phyloP scores from a whole-genome alignment of 2,113 vertebrate species.

The Petaurus breviceps region DNA sequence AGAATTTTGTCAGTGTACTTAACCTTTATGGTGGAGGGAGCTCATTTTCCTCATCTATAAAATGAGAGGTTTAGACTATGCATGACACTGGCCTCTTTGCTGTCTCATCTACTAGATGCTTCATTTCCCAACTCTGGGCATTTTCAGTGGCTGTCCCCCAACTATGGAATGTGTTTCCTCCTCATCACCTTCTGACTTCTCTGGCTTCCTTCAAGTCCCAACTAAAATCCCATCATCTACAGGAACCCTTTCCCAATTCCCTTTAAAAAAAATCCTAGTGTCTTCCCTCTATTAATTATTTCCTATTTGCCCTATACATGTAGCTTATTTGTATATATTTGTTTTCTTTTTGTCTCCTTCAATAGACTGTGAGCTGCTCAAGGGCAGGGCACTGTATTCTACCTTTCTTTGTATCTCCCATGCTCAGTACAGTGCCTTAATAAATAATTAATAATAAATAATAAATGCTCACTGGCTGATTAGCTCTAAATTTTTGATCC shows the following conservation, averaged over 20 bases:
- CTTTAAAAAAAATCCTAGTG: background rate
- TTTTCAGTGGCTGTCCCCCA: background rate
- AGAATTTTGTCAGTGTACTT: background rate
- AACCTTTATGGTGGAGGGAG: background rate
- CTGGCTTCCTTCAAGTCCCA: background rate
- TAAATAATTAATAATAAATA: no score
- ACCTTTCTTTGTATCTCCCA: background rate
- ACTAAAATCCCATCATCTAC: background rate
- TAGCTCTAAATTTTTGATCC: background rate
- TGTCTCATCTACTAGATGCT: background rate
- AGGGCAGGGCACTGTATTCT: background rate
- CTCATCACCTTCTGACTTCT: background rate
- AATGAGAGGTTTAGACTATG: background rate
- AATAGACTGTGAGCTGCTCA: background rate
- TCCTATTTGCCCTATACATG: background rate
- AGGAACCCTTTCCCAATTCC: background rate
- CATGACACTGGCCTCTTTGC: background rate
- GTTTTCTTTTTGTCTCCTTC: background rate
- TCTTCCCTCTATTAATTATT: background rate
- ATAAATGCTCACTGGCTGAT: background rate
- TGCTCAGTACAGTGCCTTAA: background rate
- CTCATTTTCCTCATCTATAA: constrained; percentile 15
- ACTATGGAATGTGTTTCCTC: background rate
- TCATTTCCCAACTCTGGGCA: background rate
- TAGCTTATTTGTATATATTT: background rate